Base-by-base conservation (phyloP, 1,140 invertebrate species). In the Apis dorsata region DNA sequence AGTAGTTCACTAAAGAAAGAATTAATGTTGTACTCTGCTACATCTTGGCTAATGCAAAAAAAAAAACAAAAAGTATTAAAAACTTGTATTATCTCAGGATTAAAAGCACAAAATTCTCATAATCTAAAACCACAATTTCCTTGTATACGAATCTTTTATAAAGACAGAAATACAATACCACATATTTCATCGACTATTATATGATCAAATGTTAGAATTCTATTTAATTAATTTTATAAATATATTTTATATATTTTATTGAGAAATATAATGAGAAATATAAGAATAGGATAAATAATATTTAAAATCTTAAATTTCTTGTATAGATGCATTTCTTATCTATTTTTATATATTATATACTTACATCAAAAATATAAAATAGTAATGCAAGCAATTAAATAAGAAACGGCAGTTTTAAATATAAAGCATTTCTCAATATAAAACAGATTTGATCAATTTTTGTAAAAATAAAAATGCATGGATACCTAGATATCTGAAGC, bases 1-100 rank as follows among this genome's bases (percentile, higher is more conserved):
- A 97, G 97, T 86, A 94, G 95, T 53, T 95, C 95, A 86, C 96
- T 97, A 85, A 90, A 95, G 24, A 95, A 94, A 79, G 96, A 96
- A 66, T 96, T 96, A 89, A 92, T 94, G 28, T 90, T 93, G 17
- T 95, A 94, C 19, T 92, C 94, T 17, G 85, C 73, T n/a, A 86
- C 88, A 66, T 87, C 88, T 9, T 91, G 91, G 90, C 81, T 91
- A 21, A 76, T 90, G 13, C 62, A 79, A 13, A 87, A 84, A 13
- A 85, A 86, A n/a, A 90, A 88, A 34, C 34, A 73, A 24, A 63
- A 79, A 51, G 69, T 17, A 51, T 53, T 76, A 9, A 85, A 68
- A 51, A 21, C 62, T 8, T 74, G 65, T 13, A 70, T 34, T 62
- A 51, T 77, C 19, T 62, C 70, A 19, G 72, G 86, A 66, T 79